phyloP scores from a whole-genome alignment of 1,140 invertebrate genomes.

The Coenobita brevimanus region DNA sequence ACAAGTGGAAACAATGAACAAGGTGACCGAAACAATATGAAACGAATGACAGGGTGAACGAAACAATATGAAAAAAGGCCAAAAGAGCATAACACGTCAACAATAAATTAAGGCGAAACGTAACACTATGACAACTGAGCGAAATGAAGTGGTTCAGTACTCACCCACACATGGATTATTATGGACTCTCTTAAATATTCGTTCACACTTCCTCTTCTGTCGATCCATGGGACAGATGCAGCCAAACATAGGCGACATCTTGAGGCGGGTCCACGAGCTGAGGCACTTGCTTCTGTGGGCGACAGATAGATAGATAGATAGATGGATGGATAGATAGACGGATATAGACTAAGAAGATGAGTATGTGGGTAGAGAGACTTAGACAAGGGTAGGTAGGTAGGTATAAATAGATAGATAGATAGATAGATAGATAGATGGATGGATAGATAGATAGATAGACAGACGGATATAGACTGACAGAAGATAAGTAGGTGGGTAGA shows the following conservation, averaged over 20 bases:
- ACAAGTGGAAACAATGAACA: not conserved
- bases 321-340: not conserved
- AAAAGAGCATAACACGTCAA: too few relatives aligned
- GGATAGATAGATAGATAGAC: too few relatives aligned
- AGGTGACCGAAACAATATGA: too few relatives aligned
- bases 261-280: conserved; percentile 86
- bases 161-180: conserved; percentile 94
- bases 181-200: conserved; percentile 89
- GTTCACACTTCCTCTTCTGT: conserved; percentile 88
- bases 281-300: conserved; percentile 84
- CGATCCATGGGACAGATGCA: conserved; percentile 90
- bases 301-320: not conserved
- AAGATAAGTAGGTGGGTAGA: not conserved
- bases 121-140: not conserved
- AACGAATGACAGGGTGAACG: not conserved
- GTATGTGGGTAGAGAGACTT: not conserved
- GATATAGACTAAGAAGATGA: not conserved
- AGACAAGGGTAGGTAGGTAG: not conserved
- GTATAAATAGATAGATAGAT: not conserved
- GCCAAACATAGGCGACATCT: conserved; percentile 89
- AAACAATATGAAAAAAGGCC: too few relatives aligned
- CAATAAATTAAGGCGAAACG: not conserved
- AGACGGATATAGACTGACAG: not conserved
- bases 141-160: conserved; percentile 73
- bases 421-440: not conserved